A percentile compares a stretch with the other conserved stretches of the same genome.
Conservation (phyloP, 1,140 invertebrate species). For the Thalassaphorura encarpata region DNA sequence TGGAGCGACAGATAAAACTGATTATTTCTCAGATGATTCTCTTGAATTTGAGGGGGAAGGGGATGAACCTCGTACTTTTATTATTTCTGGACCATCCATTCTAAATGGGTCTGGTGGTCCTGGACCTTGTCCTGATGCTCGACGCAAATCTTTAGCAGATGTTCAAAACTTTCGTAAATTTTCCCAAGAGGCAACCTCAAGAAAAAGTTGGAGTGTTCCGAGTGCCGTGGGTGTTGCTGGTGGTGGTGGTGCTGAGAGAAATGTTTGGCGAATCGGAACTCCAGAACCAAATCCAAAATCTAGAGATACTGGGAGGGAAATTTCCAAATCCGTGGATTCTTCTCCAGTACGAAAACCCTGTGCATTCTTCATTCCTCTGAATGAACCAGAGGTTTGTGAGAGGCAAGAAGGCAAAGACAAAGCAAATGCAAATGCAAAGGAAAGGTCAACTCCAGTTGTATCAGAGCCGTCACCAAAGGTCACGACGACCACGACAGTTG, state of each 20-base stretch:
- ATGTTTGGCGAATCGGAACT: neutral
- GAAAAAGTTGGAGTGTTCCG: neutral
- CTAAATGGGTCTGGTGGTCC: too few species aligned
- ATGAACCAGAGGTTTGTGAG: neutral
- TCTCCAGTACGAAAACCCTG: slow-evolving; percentile 21
- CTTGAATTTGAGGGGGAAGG: slow-evolving; percentile 22
- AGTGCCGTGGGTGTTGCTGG: neutral
- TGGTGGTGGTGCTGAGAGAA: neutral
- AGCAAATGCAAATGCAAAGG: neutral
- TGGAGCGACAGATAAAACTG: slow-evolving; percentile 11
- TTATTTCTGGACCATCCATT: too few species aligned
- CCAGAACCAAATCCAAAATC: too few species aligned
- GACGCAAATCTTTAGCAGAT: too few species aligned
- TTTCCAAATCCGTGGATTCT: neutral
- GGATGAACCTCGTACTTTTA: too few species aligned
- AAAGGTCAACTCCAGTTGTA: neutral
- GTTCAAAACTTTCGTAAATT: too few species aligned
- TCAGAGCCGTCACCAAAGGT: too few species aligned
- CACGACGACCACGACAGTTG: too few species aligned
- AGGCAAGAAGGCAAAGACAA: neutral
- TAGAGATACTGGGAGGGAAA: too few species aligned
- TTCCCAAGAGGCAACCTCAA: too few species aligned
- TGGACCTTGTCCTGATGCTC: too few species aligned
- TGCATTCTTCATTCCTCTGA: slow-evolving; percentile 27
- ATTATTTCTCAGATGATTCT: slow-evolving; percentile 31